A percentile compares a stretch with the other conserved stretches of the same genome.
These are phyloP conservation scores for Enteromius thamalakanensis DNA, from an alignment of 2,797 vertebrate species.

Conservation along the genomic window DNA sequence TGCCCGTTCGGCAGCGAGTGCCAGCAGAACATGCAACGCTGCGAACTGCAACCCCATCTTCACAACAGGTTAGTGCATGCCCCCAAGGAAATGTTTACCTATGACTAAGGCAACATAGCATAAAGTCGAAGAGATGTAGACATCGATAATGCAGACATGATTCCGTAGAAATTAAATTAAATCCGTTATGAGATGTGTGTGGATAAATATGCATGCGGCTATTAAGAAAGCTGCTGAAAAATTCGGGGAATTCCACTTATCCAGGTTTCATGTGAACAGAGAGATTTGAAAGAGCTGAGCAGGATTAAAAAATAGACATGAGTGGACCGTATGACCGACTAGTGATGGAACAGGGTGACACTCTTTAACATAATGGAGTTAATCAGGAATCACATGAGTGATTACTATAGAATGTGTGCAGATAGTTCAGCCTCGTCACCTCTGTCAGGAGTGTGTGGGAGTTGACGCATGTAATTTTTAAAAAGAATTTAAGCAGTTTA, in stretches of 20 bases:
- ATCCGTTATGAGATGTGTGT: neutral
- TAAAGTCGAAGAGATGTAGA: neutral
- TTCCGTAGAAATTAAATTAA: neutral
- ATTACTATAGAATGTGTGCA: slow-evolving; percentile 13
- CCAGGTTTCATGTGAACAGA: slow-evolving; percentile 38
- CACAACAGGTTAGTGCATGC: slow-evolving; percentile 84
- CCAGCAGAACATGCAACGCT: slow-evolving; percentile 87
- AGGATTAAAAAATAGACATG: slow-evolving; percentile 50
- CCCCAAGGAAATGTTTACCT: slow-evolving; percentile 2
- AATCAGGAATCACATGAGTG: slow-evolving; percentile 33
- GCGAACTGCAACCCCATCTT: slow-evolving; percentile 90
- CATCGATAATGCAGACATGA: neutral
- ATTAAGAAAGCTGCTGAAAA: slow-evolving; percentile 24
- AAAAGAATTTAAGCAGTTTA: neutral
- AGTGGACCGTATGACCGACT: slow-evolving; percentile 6
- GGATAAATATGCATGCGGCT: neutral
- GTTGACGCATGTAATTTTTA: neutral
- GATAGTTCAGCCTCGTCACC: slow-evolving; percentile 4
- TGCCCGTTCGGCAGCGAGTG: slow-evolving; percentile 86
- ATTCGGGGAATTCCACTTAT: slow-evolving; percentile 53
- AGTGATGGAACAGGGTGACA: slow-evolving; percentile 13
- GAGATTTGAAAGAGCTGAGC: slow-evolving; percentile 43
- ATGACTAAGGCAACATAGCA: neutral
- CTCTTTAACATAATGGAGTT: slow-evolving; percentile 37
- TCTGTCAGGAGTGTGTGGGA: neutral